Percentiles rank a stretch among this genome's conserved stretches.
Evolutionary conservation across 2,113 vertebrate genomes (phyloP).

Genomic region (Takifugu bimaculatus): DNA sequence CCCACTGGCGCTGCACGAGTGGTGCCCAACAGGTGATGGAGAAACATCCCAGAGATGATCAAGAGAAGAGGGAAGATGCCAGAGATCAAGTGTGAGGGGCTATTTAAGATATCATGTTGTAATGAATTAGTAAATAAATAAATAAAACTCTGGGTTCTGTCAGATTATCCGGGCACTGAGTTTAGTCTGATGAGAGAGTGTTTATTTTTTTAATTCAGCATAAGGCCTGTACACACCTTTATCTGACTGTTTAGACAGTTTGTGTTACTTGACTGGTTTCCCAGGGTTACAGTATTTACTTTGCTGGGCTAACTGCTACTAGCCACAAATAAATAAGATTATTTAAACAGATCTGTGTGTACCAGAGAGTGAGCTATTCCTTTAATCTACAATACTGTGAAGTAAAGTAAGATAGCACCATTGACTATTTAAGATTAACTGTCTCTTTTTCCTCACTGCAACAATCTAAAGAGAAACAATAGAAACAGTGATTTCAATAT

Average conservation of each 20-base stretch:
- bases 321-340: background rate
- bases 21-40: too few relatives aligned
- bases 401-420: constrained; percentile 49
- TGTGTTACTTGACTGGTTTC: background rate
- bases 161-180: too few relatives aligned
- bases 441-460: background rate
- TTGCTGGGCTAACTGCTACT: background rate
- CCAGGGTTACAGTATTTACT: background rate
- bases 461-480: constrained; percentile 17
- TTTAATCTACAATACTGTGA: background rate
- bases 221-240: background rate
- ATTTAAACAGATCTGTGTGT: background rate
- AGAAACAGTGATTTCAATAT: background rate
- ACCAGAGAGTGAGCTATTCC: background rate
- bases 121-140: too few relatives aligned
- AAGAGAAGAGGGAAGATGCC: too few relatives aligned
- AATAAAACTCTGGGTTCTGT: too few relatives aligned
- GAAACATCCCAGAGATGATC: too few relatives aligned
- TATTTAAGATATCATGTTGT: too few relatives aligned
- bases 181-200: too few relatives aligned
- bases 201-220: too few relatives aligned
- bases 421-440: constrained; percentile 25
- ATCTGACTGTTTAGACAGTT: background rate
- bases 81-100: too few relatives aligned
- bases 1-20: too few relatives aligned